Evolutionary conservation across 2,113 vertebrate species (phyloP).

Genomic region (Camarhynchus parvulus): DNA sequence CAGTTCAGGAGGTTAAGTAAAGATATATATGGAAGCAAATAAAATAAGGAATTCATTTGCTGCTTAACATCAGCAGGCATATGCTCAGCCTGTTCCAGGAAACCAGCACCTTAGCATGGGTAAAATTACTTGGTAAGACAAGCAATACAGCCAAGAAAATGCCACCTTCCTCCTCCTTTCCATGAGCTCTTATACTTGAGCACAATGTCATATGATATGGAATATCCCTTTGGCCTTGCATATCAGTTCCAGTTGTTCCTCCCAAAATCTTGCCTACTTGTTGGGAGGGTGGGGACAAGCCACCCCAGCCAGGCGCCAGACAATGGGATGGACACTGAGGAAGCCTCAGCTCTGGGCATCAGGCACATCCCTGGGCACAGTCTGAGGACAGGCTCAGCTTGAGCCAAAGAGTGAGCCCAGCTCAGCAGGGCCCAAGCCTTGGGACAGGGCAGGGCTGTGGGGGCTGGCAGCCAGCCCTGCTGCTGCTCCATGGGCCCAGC

Average conservation of each 20-base stretch:
- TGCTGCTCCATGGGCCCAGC: no score
- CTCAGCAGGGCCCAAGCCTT: not conserved
- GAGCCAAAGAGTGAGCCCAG: not conserved
- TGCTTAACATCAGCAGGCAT: not conserved
- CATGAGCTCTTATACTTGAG: not conserved
- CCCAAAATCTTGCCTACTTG: not conserved
- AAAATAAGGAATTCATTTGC: not conserved
- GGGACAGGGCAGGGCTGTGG: no score
- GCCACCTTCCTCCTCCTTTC: not conserved
- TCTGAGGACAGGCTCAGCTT: not conserved
- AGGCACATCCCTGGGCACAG: not conserved
- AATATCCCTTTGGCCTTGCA: no score
- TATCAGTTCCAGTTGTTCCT: not conserved
- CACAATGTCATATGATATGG: no score
- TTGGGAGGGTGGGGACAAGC: not conserved
- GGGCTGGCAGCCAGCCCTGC: not conserved
- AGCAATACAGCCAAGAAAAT: not conserved
- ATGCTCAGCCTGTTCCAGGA: not conserved
- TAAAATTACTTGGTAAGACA: not conserved
- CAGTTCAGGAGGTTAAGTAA: not conserved
- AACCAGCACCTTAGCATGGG: not conserved
- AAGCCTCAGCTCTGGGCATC: not conserved
- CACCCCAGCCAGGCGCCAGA: not conserved
- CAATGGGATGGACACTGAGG: rapidly evolving
- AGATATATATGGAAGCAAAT: not conserved